Evolutionary conservation across 2,797 vertebrate species (phyloP).

Genomic region (Melanotaenia nigrans): DNA sequence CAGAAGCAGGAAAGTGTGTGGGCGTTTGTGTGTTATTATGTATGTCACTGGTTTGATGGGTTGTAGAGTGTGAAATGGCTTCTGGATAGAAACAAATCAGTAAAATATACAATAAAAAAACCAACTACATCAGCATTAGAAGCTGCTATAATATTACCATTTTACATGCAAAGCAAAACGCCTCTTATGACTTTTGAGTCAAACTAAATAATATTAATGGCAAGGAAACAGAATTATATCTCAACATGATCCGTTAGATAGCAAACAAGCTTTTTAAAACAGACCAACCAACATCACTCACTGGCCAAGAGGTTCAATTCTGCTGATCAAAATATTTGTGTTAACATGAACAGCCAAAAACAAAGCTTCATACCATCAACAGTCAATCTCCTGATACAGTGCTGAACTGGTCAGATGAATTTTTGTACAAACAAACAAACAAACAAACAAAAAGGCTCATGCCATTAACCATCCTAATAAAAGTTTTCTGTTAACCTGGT

Average conservation of each 20-base stretch:
- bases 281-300: not conserved
- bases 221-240: not conserved
- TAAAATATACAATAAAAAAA: not conserved
- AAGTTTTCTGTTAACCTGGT: not conserved
- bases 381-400: not conserved
- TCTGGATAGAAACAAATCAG: not conserved
- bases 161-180: not conserved
- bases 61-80: slow-evolving; percentile 13
- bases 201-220: not conserved
- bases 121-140: not conserved
- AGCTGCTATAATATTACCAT: not conserved
- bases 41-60: not conserved
- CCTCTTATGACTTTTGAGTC: not conserved
- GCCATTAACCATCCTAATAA: not conserved
- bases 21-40: not conserved
- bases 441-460: not conserved
- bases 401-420: slow-evolving; percentile 2
- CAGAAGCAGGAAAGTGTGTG: slow-evolving; percentile 3
- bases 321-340: not conserved
- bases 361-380: not conserved
- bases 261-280: not conserved
- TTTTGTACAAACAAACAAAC: not conserved
- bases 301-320: not conserved
- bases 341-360: not conserved
- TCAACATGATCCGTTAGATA: not conserved